Conservation (phyloP, 2,797 vertebrate genomes). For the Lepilemur septentrionalis region DNA sequence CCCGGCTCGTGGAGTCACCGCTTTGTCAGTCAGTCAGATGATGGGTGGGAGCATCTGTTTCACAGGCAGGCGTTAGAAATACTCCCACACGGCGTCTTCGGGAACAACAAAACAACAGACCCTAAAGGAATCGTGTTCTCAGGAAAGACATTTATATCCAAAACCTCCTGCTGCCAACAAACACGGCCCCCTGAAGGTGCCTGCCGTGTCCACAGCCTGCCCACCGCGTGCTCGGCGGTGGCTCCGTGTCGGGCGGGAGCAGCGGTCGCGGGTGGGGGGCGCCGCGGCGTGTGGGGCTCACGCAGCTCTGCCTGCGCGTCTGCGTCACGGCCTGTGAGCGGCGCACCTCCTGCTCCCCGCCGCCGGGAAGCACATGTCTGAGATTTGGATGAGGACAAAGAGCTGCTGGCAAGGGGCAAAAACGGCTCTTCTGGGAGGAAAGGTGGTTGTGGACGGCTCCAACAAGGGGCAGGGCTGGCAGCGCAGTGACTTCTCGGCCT, state of each 20-base stretch:
- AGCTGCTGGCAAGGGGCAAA: neutral
- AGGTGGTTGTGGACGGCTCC: too few relatives aligned
- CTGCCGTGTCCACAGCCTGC: neutral
- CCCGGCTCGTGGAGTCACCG: neutral
- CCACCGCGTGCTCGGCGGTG: rapidly evolving
- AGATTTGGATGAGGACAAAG: neutral
- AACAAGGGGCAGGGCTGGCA: neutral
- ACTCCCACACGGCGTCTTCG: neutral
- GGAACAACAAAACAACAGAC: neutral
- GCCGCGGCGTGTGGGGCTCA: too few relatives aligned
- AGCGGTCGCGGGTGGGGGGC: too few relatives aligned
- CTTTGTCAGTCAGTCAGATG: neutral
- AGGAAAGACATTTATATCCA: neutral
- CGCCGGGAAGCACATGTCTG: neutral
- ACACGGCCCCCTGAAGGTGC: neutral
- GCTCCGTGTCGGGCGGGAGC: too few relatives aligned
- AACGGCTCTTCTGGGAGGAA: neutral
- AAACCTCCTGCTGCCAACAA: neutral
- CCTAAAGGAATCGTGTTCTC: neutral
- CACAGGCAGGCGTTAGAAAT: neutral
- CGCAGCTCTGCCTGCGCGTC: neutral
- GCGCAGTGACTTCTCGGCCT: neutral
- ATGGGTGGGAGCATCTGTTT: neutral
- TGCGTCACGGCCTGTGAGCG: neutral
- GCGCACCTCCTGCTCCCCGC: neutral